Base-by-base conservation (phyloP, 2,113 vertebrate genomes). In the Mormyrus lacerda region DNA sequence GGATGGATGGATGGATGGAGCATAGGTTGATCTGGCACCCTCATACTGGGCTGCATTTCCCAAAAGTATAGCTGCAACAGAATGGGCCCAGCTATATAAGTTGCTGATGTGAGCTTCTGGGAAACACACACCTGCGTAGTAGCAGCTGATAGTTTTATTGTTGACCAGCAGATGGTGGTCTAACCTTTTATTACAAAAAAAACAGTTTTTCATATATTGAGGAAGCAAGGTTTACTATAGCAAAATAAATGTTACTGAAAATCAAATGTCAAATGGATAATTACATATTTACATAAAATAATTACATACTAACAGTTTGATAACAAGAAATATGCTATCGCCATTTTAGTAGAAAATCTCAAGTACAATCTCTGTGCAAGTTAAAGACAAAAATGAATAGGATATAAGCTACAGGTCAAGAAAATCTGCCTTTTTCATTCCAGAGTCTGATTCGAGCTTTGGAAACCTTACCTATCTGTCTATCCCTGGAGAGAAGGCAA, bases 161-260 rank as follows among this genome's bases (percentile, higher is more conserved):
- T 85, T 79, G 31, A 50, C 88, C 88, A 89, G 88, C 47, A 89
- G 88, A 51, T 89, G 88, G 88, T 17, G 73, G 19, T 42, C 73
- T 89, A 73, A 83, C 42, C 31, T 53, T 83, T 48, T 39, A 42
- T n/a, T 53, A 82, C 47, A 27, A 45, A 47, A 27, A 45, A 47
- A 85, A 11, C 83, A 79, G 73, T 79, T 79, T 79, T 79, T 79
- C 73, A 79, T 79, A 79, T 1, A 79, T 79, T 42, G 73, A 31
- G 13, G 27, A 31, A 73, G 65, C 7, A n/a, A 73, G 65, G 27
- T 35, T 31, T 13, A 31, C 4, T 35, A 35, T 17, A 73, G 13
- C 13, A 73, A 73, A 35, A 35, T 73, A 39, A 35, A 17, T 73
- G 13, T 73, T 39, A 73, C 31, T 35, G 69, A 73, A 73, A 73